These are phyloP conservation scores for Seira sanloemensis DNA, from an alignment of 2,888 invertebrate genomes.

Conservation along the genomic window DNA sequence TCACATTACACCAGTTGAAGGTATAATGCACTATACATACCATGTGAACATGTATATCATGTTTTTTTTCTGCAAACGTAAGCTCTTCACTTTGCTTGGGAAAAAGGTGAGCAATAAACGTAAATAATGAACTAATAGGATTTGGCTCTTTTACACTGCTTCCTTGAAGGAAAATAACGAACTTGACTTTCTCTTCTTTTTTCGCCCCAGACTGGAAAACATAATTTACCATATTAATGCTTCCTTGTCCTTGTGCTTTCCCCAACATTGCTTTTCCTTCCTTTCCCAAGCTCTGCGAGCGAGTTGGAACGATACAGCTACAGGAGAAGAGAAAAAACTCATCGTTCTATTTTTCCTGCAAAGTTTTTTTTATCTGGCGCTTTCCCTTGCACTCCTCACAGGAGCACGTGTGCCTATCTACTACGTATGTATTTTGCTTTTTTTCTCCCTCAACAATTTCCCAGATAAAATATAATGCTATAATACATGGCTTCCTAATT, in stretches of 20 bases:
- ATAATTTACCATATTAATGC: background rate
- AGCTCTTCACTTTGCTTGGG: background rate
- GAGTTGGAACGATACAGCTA: no score
- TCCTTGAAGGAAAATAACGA: slow-evolving; percentile 7
- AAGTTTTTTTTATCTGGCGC: background rate
- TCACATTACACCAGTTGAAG: no score
- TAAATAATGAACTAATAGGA: slow-evolving; percentile 68
- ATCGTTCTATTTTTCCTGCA: background rate
- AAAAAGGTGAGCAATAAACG: slow-evolving; percentile 63
- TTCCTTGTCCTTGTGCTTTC: background rate
- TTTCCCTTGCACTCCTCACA: background rate
- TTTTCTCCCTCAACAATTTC: background rate
- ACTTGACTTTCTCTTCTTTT: slow-evolving; percentile 45
- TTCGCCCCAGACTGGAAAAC: background rate
- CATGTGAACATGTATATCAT: no score
- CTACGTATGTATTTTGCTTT: background rate
- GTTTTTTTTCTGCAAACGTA: background rate
- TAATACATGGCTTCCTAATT: background rate
- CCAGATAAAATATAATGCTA: background rate
- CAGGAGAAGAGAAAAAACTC: background rate
- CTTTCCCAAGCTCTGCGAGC: no score
- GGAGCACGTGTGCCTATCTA: background rate
- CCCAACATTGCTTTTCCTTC: no score
- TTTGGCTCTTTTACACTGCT: slow-evolving; percentile 47
- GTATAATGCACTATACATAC: no score